phyloP scores from a whole-genome alignment of 2,888 invertebrate species.

The Brenthis daphne region DNA sequence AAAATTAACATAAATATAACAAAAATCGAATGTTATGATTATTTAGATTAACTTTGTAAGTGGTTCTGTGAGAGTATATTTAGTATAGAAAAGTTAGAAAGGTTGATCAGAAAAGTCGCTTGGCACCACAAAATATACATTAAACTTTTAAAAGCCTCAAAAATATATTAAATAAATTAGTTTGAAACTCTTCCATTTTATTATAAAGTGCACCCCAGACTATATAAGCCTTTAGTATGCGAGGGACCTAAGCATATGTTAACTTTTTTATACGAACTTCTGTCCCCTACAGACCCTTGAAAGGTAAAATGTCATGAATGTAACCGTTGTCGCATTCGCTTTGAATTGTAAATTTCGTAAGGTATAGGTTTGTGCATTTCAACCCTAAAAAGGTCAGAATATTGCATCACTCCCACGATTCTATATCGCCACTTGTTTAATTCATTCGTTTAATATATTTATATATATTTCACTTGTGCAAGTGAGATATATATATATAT shows the following conservation, averaged over 20 bases:
- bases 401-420: slow-evolving; percentile 7
- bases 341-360: slow-evolving; percentile 29
- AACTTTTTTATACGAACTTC: slow-evolving; percentile 27
- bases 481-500: too few species aligned
- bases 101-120: too few species aligned
- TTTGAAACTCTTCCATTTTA: not conserved
- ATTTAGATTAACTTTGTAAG: too few species aligned
- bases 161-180: too few species aligned
- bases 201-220: slow-evolving; percentile 1
- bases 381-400: slow-evolving; percentile 14
- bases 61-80: too few species aligned
- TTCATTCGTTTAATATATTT: too few species aligned
- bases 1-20: too few species aligned
- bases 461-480: slow-evolving; percentile 8
- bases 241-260: slow-evolving; percentile 26
- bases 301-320: slow-evolving; percentile 26
- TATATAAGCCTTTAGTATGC: slow-evolving; percentile 20
- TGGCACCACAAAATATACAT: too few species aligned
- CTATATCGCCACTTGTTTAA: not conserved
- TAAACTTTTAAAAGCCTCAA: too few species aligned
- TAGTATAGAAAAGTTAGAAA: too few species aligned
- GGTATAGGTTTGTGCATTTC: slow-evolving; percentile 9
- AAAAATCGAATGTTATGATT: too few species aligned
- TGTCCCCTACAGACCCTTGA: slow-evolving; percentile 14
- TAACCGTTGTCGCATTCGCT: slow-evolving; percentile 23